Evolutionary conservation across 2,113 vertebrate genomes (phyloP).

Genomic region (Lates calcarifer): DNA sequence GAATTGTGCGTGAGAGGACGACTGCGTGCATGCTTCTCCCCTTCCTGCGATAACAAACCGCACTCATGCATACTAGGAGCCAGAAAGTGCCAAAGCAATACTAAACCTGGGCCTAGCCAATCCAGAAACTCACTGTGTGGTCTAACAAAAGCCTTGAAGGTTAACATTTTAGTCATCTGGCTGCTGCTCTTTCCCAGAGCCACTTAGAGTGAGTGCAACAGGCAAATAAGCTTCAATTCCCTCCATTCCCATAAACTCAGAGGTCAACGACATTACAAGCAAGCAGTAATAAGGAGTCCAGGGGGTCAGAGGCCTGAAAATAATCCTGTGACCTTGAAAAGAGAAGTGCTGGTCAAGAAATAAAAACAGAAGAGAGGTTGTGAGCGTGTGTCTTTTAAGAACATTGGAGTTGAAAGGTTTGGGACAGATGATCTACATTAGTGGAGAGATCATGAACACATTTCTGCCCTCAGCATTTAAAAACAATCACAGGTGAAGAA

Average conservation of each 20-base stretch:
- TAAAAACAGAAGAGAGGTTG: background rate
- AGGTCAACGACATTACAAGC: conserved; percentile 40
- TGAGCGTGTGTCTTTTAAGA: background rate
- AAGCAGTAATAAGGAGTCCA: conserved; percentile 4
- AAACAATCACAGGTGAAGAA: conserved; percentile 36
- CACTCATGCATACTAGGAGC: conserved; percentile 30
- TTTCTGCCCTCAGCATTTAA: conserved; percentile 39
- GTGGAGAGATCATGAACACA: conserved; percentile 30
- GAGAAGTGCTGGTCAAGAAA: conserved; percentile 7
- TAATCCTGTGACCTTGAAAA: conserved; percentile 22
- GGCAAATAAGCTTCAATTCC: conserved; percentile 32
- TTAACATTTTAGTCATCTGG: conserved; percentile 27
- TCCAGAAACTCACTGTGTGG: conserved; percentile 21
- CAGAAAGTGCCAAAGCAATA: conserved; percentile 39
- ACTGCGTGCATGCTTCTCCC: conserved; percentile 14
- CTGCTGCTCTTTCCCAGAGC: conserved; percentile 12
- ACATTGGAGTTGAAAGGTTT: conserved; percentile 1
- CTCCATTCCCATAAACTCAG: conserved; percentile 31
- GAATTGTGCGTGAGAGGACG: conserved; percentile 45
- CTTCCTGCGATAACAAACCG: conserved; percentile 51
- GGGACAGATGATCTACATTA: conserved; percentile 39
- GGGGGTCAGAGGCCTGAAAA: conserved; percentile 35
- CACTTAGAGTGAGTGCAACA: conserved; percentile 40
- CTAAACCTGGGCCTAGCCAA: conserved; percentile 31
- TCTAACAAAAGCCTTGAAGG: conserved; percentile 27